These are phyloP conservation scores for Scartelaos histophorus DNA, from an alignment of 2,113 vertebrate species.

Conservation along the genomic window DNA sequence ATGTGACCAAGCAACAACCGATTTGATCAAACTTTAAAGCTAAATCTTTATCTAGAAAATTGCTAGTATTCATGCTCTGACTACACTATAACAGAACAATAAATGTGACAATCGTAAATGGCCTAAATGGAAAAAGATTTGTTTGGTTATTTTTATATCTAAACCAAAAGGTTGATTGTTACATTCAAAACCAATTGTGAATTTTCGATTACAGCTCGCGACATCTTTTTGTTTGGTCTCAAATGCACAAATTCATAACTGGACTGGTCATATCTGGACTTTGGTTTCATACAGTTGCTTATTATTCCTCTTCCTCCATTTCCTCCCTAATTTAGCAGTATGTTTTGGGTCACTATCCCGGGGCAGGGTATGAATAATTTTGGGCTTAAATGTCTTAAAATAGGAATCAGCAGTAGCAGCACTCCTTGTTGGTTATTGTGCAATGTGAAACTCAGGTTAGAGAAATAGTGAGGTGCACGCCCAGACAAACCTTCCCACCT, in stretches of 20 bases:
- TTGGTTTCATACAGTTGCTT: background rate
- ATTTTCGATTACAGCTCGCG: too few species aligned
- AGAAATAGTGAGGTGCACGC: background rate
- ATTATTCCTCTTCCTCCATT: background rate
- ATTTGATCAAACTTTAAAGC: too few species aligned
- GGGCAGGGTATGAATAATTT: conserved; percentile 2
- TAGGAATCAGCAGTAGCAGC: background rate
- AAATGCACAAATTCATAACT: background rate
- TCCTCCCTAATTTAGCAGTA: background rate
- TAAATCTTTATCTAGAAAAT: too few species aligned
- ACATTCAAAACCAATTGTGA: too few species aligned
- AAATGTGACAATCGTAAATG: background rate
- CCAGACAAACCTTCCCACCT: background rate
- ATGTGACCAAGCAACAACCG: too few species aligned
- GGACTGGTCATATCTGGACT: background rate
- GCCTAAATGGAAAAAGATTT: too few species aligned
- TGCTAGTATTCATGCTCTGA: too few species aligned
- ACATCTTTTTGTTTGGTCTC: background rate
- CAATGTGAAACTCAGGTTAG: conserved; percentile 1
- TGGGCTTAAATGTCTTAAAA: background rate
- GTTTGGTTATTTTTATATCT: too few species aligned
- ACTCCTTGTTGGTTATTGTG: conserved; percentile 28
- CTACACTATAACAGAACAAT: background rate
- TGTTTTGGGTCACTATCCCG: background rate
- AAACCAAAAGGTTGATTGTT: too few species aligned